These are phyloP conservation scores for Protodeltote pygarga DNA, from an alignment of 2,888 invertebrate genomes.

Conservation along the genomic window DNA sequence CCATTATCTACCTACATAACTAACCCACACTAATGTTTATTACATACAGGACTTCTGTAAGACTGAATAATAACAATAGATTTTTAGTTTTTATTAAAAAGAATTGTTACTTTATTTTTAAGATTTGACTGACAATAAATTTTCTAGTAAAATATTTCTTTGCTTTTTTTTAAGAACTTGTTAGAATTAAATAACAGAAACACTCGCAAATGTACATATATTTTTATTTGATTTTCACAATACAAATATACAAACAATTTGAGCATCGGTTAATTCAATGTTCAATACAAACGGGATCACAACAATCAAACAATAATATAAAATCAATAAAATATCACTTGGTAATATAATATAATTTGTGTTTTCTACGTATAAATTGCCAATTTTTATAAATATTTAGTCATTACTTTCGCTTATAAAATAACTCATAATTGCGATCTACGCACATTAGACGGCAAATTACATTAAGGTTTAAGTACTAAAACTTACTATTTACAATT, in stretches of 20 bases:
- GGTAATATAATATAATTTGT: slow-evolving; percentile 36
- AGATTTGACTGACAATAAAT: slow-evolving; percentile 49
- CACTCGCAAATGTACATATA: slow-evolving; percentile 14
- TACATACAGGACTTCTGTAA: slow-evolving; percentile 33
- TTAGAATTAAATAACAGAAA: slow-evolving; percentile 18
- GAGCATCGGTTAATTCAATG: slow-evolving; percentile 44
- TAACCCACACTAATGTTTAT: slow-evolving; percentile 12
- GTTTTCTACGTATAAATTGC: slow-evolving; percentile 32
- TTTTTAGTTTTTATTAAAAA: slow-evolving; percentile 29
- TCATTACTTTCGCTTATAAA: slow-evolving; percentile 26
- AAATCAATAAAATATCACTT: slow-evolving; percentile 48
- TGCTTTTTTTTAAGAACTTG: slow-evolving; percentile 3
- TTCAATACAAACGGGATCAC: slow-evolving; percentile 36
- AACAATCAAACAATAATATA: slow-evolving; percentile 28
- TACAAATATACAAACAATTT: slow-evolving; percentile 57
- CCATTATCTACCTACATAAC: slow-evolving; percentile 33
- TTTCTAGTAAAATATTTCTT: slow-evolving; percentile 8
- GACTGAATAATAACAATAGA: slow-evolving; percentile 46
- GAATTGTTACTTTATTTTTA: slow-evolving; percentile 47
- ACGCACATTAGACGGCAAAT: slow-evolving; percentile 14
- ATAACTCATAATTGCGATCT: slow-evolving; percentile 27
- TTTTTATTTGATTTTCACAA: slow-evolving; percentile 49
- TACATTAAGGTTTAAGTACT: slow-evolving; percentile 23
- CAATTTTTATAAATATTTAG: slow-evolving; percentile 34
- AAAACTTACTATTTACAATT: slow-evolving; percentile 39